Base-by-base conservation (phyloP, 2,888 invertebrate species). In the Drosophila infuscata region DNA sequence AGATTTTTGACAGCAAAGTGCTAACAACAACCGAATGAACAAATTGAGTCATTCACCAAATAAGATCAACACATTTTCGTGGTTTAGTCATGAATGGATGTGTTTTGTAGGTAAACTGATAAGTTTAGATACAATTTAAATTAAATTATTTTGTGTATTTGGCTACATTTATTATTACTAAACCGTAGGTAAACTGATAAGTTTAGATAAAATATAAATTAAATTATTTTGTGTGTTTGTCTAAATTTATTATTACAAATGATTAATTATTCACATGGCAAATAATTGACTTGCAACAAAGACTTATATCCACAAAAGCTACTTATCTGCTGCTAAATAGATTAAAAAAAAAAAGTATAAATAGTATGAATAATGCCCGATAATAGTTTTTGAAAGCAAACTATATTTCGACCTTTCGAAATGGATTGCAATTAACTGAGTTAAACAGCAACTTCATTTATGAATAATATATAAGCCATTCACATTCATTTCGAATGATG, bases 401-500 rank as follows among this genome's bases (percentile, higher is more conserved):
- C 57, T 33, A 38, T 35, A 57, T 62, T 62, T 41, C 3, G 6
- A 35, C 30, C 61, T 68, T 76, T 57, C 68, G 30, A 76, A 76
- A 63, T 53, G 20, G 48, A 35, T 35, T 64, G 68, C 68, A 76
- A 68, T 74, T 73, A 78, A 73, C 62, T 57, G 59, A 20, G 46
- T 15, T 52, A 41, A 51, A 41, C 29, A 62, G 29, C 65, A 49
- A 64, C 53, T 51, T 59, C 48, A 36, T 52, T 74, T 54, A 53
- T 57, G 41, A 36, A 51, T 49, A 41, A 65, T 56, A 57, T 61
- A 48, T 57, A 69, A 74, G n/a, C 69, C 74, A 58, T 69, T 76
- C 75, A 79, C 59, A 59, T 75, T 74, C 56, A 38, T 74, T 75
- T 74, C 36, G 65, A 69, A 53, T 79, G 75, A 69, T 79, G 74